Conservation (phyloP, 2,797 vertebrate species). For the Salarias fasciatus region DNA sequence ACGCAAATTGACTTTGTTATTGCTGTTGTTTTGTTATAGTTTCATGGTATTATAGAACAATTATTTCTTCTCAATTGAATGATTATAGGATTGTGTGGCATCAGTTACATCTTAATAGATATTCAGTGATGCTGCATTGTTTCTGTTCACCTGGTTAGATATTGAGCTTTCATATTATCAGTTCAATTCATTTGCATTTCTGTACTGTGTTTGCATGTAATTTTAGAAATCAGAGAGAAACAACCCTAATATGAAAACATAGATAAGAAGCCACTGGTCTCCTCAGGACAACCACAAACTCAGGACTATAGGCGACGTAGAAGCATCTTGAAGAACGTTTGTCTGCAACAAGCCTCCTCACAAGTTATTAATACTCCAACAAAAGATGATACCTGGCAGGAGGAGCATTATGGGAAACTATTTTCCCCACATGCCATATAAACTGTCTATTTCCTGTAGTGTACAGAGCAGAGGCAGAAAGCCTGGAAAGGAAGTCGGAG, state of each 20-base stretch:
- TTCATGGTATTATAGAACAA: too few species aligned
- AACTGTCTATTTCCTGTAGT: constrained; percentile 40
- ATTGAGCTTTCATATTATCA: constrained; percentile 5
- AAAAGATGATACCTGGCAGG: constrained; percentile 27
- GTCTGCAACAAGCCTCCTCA: constrained; percentile 26
- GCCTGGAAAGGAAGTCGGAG: constrained; percentile 69
- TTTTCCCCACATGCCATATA: constrained; percentile 15
- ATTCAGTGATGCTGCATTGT: constrained; percentile 14
- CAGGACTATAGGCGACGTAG: not conserved
- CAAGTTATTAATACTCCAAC: constrained; percentile 36
- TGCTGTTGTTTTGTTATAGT: not conserved
- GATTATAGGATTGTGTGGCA: not conserved
- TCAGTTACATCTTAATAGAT: not conserved
- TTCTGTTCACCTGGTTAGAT: constrained; percentile 11
- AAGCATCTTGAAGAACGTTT: constrained; percentile 19
- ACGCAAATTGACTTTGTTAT: not conserved
- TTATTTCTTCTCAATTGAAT: too few species aligned
- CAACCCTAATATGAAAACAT: constrained; percentile 8
- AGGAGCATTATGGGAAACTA: constrained; percentile 12
- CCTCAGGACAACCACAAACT: constrained; percentile 24
- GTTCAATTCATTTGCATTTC: too few species aligned
- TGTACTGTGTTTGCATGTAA: too few species aligned
- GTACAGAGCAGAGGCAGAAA: constrained; percentile 38
- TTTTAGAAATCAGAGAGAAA: not conserved
- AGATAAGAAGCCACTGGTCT: constrained; percentile 9